Percentiles rank a stretch among this genome's conserved stretches.
phyloP scores from a whole-genome alignment of 2,113 vertebrate species.

The Psittacara wagleri region DNA sequence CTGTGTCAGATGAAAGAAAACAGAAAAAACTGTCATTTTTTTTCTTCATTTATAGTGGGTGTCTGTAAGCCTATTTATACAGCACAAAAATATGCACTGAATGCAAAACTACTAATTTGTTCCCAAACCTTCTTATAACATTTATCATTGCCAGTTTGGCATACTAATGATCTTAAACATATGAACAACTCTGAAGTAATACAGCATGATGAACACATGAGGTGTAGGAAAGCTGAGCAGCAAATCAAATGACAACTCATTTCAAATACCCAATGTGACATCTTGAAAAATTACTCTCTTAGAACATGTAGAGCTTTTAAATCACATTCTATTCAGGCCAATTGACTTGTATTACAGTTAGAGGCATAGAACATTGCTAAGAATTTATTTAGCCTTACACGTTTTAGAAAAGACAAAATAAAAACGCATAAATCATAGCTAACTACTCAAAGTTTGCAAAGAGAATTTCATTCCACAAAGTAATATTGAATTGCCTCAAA shows the following conservation, averaged over 20 bases:
- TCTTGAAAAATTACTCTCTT: not conserved
- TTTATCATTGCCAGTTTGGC: not conserved
- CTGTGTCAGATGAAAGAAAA: not conserved
- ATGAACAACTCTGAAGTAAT: not conserved
- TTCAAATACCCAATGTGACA: not conserved
- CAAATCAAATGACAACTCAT: not conserved
- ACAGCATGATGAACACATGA: not conserved
- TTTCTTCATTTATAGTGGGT: not conserved
- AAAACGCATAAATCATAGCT: not conserved
- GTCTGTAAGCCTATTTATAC: not conserved
- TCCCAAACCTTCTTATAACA: not conserved
- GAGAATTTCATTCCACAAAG: not conserved
- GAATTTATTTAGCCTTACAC: not conserved
- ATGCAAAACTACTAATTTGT: not conserved
- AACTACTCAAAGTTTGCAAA: not conserved
- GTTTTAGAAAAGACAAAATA: constrained; percentile 3
- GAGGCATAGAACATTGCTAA: not conserved
- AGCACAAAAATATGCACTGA: not conserved
- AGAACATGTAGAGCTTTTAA: not conserved
- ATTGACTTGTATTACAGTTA: not conserved
- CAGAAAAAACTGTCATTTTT: not conserved
- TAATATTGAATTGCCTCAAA: not conserved
- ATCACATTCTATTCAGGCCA: not conserved
- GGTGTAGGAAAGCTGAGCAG: not conserved
- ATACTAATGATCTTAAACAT: not conserved